Base-by-base conservation (phyloP, 1,140 invertebrate genomes). In the Sitobion miscanthi region DNA sequence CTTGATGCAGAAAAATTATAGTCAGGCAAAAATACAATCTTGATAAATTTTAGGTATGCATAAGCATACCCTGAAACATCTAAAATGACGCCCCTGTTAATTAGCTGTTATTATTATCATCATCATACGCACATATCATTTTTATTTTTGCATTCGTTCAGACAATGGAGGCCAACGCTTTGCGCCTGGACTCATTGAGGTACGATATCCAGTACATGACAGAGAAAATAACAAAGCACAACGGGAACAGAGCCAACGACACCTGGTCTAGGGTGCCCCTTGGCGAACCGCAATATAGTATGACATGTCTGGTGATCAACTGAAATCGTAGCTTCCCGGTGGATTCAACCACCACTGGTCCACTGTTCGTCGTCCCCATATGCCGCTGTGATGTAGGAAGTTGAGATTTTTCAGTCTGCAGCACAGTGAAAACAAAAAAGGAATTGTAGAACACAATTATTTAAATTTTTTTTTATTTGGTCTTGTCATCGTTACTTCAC, bases 171-270 rank as follows among this genome's bases (percentile, higher is more conserved):
- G 93, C 25, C 93, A 87, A 42, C 54, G n/a, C 89, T 42, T 94
- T 93, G 92, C 94, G 94, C 83, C 94, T 94, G 0, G 96, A 96
- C 94, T 96, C 96, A 94, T 95, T 96, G 25, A 96, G 95, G 95
- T 97, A 97, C 57, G 96, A 96, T 88, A 96, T 96, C 97, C 97
- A 97, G 95, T 97, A 97, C 93, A 96, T 95, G 20, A 97, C 95
- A 88, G 97, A 96, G 94, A 97, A 97, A 1, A 97, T 94, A 2
- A 96, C 94, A 95, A 97, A 97, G 93, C 96, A 96, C 35, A 97
- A 94, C 0, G 97, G 97, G 94, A 98, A 98, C 14, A 97, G 94
- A 93, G 97, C 96, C 77, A 97, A 95, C 21, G 96, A 96, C 93
- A 96, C 96, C 94, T 96, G 95, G 94, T 96, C 96, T 82, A 96